Evolutionary conservation across 1,140 invertebrate species (phyloP).

Genomic region (Drosophila orena): DNA sequence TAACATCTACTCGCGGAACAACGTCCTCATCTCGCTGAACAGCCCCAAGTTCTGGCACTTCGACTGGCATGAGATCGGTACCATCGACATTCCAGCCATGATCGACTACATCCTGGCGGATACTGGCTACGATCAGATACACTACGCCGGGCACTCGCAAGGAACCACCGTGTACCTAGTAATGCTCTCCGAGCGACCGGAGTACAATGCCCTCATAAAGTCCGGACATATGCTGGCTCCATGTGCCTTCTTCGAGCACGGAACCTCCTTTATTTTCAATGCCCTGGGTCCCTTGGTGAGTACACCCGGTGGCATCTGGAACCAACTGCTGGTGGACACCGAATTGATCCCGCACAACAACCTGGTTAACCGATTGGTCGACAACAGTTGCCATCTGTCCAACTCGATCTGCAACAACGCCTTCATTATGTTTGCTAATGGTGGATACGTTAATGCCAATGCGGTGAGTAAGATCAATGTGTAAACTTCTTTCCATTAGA

Average conservation of each 20-base stretch:
- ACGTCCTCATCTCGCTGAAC: conserved; percentile 85
- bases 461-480: conserved; percentile 36
- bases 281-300: conserved; percentile 58
- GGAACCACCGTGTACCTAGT: conserved; percentile 87
- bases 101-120: conserved; percentile 87
- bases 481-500: neutral
- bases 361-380: conserved; percentile 60
- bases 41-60: conserved; percentile 82
- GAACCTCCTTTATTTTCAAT: conserved; percentile 53
- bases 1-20: conserved; percentile 87
- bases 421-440: conserved; percentile 68
- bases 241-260: conserved; percentile 85
- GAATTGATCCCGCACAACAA: conserved; percentile 69
- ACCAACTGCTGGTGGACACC: conserved; percentile 53
- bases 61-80: conserved; percentile 90
- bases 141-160: conserved; percentile 86
- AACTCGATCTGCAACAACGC: conserved; percentile 58
- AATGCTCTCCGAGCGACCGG: conserved; percentile 85
- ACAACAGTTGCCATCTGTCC: conserved; percentile 47
- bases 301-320: conserved; percentile 75
- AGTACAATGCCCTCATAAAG: conserved; percentile 87
- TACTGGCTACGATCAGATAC: conserved; percentile 84
- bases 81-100: conserved; percentile 88
- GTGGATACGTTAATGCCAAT: conserved; percentile 65
- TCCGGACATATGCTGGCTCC: conserved; percentile 86